Conservation (phyloP, 1,140 invertebrate genomes). For the Helicoverpa armigera region DNA sequence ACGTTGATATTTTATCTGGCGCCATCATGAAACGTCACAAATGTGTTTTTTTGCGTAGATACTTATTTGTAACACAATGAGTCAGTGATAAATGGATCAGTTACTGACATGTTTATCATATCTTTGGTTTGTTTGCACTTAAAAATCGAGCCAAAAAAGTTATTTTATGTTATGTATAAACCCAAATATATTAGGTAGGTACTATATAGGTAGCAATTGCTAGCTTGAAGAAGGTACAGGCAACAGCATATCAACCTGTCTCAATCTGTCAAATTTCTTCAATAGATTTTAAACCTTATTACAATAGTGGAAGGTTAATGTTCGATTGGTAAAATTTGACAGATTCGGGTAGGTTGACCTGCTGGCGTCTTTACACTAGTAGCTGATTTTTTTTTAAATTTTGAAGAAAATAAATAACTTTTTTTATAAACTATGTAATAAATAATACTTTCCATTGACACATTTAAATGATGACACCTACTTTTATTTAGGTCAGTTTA, state of each 20-base stretch:
- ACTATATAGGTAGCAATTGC: too few relatives aligned
- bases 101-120: background rate
- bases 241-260: too few relatives aligned
- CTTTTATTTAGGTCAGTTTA: conserved; percentile 46
- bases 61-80: background rate
- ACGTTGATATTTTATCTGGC: background rate
- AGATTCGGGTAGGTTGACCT: too few relatives aligned
- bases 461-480: conserved; percentile 24
- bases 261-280: too few relatives aligned
- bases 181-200: too few relatives aligned
- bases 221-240: too few relatives aligned
- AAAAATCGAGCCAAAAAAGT: too few relatives aligned
- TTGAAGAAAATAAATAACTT: background rate
- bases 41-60: background rate
- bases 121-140: background rate
- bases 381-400: background rate
- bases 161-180: background rate
- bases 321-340: too few relatives aligned
- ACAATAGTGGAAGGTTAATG: too few relatives aligned
- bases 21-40: background rate
- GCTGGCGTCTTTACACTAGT: too few relatives aligned
- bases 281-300: too few relatives aligned
- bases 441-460: background rate
- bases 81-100: conserved; percentile 20
- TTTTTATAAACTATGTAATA: background rate